These are phyloP conservation scores for Reinhardtius hippoglossoides DNA, from an alignment of 2,113 vertebrate genomes.

Conservation along the genomic window DNA sequence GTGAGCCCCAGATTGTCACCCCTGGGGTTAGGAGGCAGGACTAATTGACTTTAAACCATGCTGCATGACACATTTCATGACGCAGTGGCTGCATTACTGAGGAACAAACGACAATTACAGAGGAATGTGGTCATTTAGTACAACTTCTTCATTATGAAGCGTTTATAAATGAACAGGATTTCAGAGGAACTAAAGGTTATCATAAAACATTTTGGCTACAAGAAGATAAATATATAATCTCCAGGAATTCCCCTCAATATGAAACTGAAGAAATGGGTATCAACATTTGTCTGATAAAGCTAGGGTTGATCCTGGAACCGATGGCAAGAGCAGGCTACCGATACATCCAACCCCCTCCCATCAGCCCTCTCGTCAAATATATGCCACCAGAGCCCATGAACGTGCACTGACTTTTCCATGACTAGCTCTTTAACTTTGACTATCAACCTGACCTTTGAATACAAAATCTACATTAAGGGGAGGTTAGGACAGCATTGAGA, in stretches of 20 bases:
- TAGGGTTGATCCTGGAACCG: background rate
- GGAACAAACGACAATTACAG: constrained; percentile 45
- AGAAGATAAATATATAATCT: background rate
- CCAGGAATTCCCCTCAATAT: constrained; percentile 1
- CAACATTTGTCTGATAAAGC: no score
- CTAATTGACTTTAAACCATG: constrained; percentile 66
- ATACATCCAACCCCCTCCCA: no score
- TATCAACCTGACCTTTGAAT: background rate
- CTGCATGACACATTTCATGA: constrained; percentile 44
- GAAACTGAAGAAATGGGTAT: background rate
- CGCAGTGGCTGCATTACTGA: constrained; percentile 28
- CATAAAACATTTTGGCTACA: background rate
- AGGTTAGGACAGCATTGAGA: no score
- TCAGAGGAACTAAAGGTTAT: constrained; percentile 8
- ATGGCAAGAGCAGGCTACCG: no score
- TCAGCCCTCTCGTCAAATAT: no score
- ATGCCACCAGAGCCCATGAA: no score
- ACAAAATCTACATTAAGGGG: background rate
- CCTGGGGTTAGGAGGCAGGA: constrained; percentile 31
- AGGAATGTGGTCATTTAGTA: constrained; percentile 21
- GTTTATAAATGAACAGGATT: background rate
- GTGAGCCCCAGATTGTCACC: constrained; percentile 52
- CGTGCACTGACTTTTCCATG: no score
- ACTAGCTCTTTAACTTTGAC: no score
- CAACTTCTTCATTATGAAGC: constrained; percentile 3